Evolutionary conservation across 2,888 invertebrate genomes (phyloP), one percentile per base, ranked within the genome.

Genomic region (Xanthorhoe spadicearia): DNA sequence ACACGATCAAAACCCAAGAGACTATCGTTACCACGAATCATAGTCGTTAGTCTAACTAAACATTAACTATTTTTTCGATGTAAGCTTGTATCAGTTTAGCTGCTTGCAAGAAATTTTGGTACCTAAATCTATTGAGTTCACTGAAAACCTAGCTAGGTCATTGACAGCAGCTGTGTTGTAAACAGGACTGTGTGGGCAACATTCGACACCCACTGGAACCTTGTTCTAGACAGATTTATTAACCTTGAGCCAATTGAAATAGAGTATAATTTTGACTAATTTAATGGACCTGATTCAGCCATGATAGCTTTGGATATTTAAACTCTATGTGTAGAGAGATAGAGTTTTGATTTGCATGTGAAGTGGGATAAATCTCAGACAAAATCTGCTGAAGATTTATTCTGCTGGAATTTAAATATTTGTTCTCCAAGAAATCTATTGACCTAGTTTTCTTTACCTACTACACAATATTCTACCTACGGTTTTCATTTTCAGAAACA

Each of bases 231-330:
- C 62, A 52, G 53, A 58, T 51, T 52, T 56, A 59, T 60, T 50
- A 49, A 32, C 67, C 67, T 67, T 67, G 60, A 43, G 35, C 10
- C 63, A 67, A 53, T 53, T 64, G 15, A 17, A 50, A 18, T 63
- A 60, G 56, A 66, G 64, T 56, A 46, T 9, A 54, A 10, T 56
- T 63, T 59, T 63, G 51, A 63, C 63, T 56, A 55, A 49, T 67
- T 59, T n/a, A 56, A 66, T 58, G 19, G 43, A 48, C 1, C 32
- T 18, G 23, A 50, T 55, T 43, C n/a, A n/a, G n/a, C 19, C 15
- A 43, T 48, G 15, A 51, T 8, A 28, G 54, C 53, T 50, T 8
- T 50, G 13, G 38, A 46, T n/a, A 48, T 48, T 51, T 35, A 6
- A 28, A 43, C 32, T 51, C 17, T 52, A 35, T 61, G 35, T 7